phyloP scores from a whole-genome alignment of 2,113 vertebrate genomes.

The Epinephelus moara region DNA sequence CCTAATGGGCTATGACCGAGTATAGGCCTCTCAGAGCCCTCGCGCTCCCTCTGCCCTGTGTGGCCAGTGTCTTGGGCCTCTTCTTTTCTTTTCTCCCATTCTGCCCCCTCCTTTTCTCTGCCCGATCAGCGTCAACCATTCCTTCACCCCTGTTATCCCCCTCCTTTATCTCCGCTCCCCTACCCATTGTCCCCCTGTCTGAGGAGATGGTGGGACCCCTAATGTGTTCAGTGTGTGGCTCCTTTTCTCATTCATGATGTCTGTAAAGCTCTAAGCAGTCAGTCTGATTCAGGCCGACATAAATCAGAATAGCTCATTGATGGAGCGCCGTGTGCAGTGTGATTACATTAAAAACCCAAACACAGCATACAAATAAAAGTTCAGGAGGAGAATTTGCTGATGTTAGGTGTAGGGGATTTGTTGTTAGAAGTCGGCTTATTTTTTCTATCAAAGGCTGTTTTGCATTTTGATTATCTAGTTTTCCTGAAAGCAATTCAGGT shows the following conservation, averaged over 20 bases:
- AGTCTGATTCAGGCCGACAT: conserved; percentile 72
- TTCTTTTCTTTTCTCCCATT: conserved; percentile 55
- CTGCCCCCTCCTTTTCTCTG: conserved; percentile 55
- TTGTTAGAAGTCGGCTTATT: conserved; percentile 70
- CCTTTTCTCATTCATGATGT: conserved; percentile 79
- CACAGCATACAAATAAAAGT: conserved; percentile 71
- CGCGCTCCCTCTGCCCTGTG: conserved; percentile 64
- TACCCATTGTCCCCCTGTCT: conserved; percentile 73
- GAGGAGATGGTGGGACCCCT: conserved; percentile 75
- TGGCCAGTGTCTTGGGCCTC: conserved; percentile 67
- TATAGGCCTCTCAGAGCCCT: conserved; percentile 72
- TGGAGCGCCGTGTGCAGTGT: conserved; percentile 53
- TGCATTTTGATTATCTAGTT: conserved; percentile 85
- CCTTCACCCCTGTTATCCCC: conserved; percentile 73
- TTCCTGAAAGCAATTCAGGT: conserved; percentile 75
- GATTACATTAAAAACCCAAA: conserved; percentile 74
- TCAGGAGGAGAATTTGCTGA: conserved; percentile 78
- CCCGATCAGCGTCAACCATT: conserved; percentile 67
- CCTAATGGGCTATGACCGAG: conserved; percentile 86
- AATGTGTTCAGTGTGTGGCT: conserved; percentile 75
- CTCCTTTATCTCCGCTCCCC: conserved; percentile 67
- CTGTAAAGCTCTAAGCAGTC: conserved; percentile 65
- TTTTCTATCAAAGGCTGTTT: conserved; percentile 79
- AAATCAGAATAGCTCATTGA: conserved; percentile 72
- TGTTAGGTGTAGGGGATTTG: conserved; percentile 78